These are phyloP conservation scores for Channa argus DNA, from an alignment of 2,113 vertebrate species.

Conservation along the genomic window DNA sequence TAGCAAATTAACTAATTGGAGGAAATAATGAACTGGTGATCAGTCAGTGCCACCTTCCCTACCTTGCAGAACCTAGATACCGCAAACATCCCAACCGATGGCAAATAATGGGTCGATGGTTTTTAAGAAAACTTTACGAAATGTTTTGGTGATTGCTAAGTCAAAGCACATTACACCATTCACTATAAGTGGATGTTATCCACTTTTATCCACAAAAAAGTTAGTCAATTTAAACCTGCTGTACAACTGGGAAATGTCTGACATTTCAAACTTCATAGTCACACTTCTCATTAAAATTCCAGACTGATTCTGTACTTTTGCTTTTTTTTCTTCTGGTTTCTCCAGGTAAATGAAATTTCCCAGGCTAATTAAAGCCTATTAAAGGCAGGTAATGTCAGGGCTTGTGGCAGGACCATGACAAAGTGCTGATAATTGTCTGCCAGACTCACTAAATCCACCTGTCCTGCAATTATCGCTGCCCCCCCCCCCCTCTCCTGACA, in stretches of 20 bases:
- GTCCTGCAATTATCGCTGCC: slow-evolving; percentile 78
- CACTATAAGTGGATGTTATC: slow-evolving; percentile 48
- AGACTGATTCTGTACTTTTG: slow-evolving; percentile 57
- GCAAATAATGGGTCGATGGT: slow-evolving; percentile 16
- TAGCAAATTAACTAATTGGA: slow-evolving; percentile 36
- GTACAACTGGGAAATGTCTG: slow-evolving; percentile 53
- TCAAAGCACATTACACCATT: slow-evolving; percentile 61
- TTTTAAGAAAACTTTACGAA: slow-evolving; percentile 42
- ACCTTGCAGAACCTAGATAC: slow-evolving; percentile 25
- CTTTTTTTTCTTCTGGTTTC: slow-evolving; percentile 60
- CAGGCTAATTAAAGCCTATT: slow-evolving; percentile 86
- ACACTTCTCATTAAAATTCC: slow-evolving; percentile 65
- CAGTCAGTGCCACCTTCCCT: slow-evolving; percentile 42
- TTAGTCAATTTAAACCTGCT: slow-evolving; percentile 47
- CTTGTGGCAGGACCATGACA: slow-evolving; percentile 84
- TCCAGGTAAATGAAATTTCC: slow-evolving; percentile 81
- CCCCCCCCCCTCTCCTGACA: slow-evolving; percentile 62
- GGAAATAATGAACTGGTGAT: slow-evolving; percentile 22
- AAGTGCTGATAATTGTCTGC: slow-evolving; percentile 87
- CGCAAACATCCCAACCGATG: slow-evolving; percentile 24
- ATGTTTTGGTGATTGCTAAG: slow-evolving; percentile 19
- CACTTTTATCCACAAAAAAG: slow-evolving; percentile 49
- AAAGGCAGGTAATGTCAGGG: slow-evolving; percentile 82
- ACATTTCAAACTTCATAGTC: slow-evolving; percentile 59
- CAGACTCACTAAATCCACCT: slow-evolving; percentile 86